Evolutionary conservation across 2,888 invertebrate species (phyloP), one percentile per base, ranked within the genome.

Genomic region (Caenorhabditis zanzibari): DNA sequence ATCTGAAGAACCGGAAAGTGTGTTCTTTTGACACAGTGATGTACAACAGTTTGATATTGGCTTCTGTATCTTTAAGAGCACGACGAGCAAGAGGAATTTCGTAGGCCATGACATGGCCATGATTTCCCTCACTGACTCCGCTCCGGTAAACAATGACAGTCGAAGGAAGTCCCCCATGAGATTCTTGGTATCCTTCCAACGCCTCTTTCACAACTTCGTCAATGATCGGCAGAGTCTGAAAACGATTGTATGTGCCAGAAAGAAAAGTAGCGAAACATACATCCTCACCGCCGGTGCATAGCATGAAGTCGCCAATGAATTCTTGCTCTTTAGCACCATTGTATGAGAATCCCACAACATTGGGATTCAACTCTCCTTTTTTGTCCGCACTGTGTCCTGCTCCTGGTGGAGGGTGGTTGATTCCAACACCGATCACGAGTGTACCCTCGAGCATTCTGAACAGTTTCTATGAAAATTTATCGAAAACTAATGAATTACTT

Each of bases 1-100:
- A 19, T 12, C 19, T 63, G 71, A 88, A 81, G 38, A 88, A 74
- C 5, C 91, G 86, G 14, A 86, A 68, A 9, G 56, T 84, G 52
- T 90, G 90, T 9, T 88, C 79, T 74, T 90, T 90, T 41, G 85
- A 82, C 2, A 87, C 87, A 12, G 87, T 81, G 26, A 91, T 86
- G 75, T 86, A 83, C 24, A 85, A 80, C 38, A 90, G 12, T 54
- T 79, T 81, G 19, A 66, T 75, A 2, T 71, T 68, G 0, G 74
- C 35, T 22, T 28, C 35, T 0, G 61, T 22, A 22, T 77, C 47
- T 10, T 64, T 22, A 44, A 90, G 56, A 26, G 76, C 69, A 10
- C 44, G 58, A 6, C 79, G 81, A 41, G 88, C 79, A 7, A 88
- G 56, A 1, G 90, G 89, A 32, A 90, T 73, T 68, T 90, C 90